Base-by-base conservation (phyloP, 2,113 vertebrate genomes). In the Tympanuchus pallidicinctus region DNA sequence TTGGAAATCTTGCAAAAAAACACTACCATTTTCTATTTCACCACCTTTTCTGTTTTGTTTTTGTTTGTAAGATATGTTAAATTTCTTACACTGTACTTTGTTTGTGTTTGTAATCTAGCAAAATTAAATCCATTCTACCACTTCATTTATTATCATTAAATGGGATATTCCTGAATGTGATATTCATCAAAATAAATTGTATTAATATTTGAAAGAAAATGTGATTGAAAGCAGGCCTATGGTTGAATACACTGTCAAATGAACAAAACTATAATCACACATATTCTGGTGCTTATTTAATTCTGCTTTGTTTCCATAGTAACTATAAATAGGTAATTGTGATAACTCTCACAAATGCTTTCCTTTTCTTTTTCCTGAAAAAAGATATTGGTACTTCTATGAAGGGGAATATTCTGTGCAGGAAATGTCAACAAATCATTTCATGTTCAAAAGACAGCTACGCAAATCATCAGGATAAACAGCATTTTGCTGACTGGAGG, bases 281-380 rank as follows among this genome's bases (percentile, higher is more conserved):
- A 45, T 95, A 18, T 74, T 43, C 65, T 93, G 59, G 24, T 87
- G 79, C 87, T 96, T 95, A 76, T 94, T 72, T 91, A 18, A 86
- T 91, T 82, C 64, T 82, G 24, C 73, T 67, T 93, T 93, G 87
- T 98, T 97, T 97, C 94, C 89, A 96, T 93, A 94, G 93, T 94
- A 90, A 96, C 95, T 94, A 48, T 74, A 92, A 97, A 86, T 95
- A 97, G 28, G 61, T 89, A 93, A 96, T 95, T 96, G 61, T 64
- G 82, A 17, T 82, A 88, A 54, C n/a, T 89, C 77, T 94, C 73
- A 92, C 17, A 95, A 95, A 87, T 90, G 64, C 24, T 93, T 97
- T 95, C 85, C 34, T n/a, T 90, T 96, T 94, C 84, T 87, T 43
- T 93, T 78, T 92, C 67, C 28, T 89, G 59, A 92, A 27, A 95